Conservation (phyloP, 1,140 invertebrate genomes). For the Xylocopa sonorina region DNA sequence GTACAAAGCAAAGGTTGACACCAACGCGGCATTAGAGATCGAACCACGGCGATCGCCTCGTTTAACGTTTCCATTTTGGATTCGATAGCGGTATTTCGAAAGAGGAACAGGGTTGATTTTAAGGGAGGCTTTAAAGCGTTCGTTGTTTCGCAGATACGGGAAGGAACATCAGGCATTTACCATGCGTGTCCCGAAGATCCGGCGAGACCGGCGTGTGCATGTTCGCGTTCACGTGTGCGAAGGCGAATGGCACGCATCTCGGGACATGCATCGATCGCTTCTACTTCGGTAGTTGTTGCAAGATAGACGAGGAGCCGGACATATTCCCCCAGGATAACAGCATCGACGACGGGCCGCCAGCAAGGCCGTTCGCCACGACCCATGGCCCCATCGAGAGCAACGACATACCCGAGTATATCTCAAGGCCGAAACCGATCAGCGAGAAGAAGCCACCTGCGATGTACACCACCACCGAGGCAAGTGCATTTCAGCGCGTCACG, state of each 20-base stretch:
- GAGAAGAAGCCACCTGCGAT: constrained; percentile 63
- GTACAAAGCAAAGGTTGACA: constrained; percentile 7
- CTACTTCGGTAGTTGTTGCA: constrained; percentile 95
- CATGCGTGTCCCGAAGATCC: constrained; percentile 90
- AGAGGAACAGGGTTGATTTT: too few species aligned
- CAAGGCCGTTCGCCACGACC: constrained; percentile 70
- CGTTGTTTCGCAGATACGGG: constrained; percentile 86
- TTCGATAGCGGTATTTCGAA: too few species aligned
- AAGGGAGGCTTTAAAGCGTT: constrained; percentile 22
- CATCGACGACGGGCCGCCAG: constrained; percentile 73
- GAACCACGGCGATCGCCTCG: constrained; percentile 15
- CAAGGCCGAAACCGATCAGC: constrained; percentile 71
- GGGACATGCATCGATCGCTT: constrained; percentile 96
- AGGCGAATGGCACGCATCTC: constrained; percentile 94
- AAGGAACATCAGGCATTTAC: constrained; percentile 93
- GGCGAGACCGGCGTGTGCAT: constrained; percentile 93
- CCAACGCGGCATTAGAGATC: constrained; percentile 17
- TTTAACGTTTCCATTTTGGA: not conserved
- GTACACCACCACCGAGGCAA: constrained; percentile 42
- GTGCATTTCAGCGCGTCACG: not conserved
- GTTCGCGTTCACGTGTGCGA: constrained; percentile 96
- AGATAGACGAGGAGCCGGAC: constrained; percentile 82
- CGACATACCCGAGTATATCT: constrained; percentile 77
- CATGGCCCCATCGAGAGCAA: constrained; percentile 76
- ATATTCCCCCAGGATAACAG: constrained; percentile 80